Evolutionary conservation across 2,797 vertebrate genomes (phyloP).

Genomic region (Percopsis omiscomaycus): DNA sequence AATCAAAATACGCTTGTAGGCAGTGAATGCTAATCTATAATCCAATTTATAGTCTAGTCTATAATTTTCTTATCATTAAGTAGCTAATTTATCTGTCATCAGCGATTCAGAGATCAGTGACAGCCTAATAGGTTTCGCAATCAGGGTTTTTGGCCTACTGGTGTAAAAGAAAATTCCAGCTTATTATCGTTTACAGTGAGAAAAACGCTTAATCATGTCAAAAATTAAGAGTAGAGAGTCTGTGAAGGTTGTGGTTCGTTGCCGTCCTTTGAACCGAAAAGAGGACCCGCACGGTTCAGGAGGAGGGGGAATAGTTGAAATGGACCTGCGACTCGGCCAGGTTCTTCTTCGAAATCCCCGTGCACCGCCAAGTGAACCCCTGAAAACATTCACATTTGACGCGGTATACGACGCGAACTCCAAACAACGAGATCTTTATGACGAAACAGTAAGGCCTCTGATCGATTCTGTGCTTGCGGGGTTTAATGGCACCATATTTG

Average conservation of each 20-base stretch:
- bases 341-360: constrained; percentile 90
- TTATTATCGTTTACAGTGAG: neutral
- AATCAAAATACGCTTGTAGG: no score
- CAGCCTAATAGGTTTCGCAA: constrained; percentile 26
- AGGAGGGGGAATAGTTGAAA: constrained; percentile 79
- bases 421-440: constrained; percentile 90
- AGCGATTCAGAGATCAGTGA: neutral
- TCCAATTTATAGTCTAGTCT: constrained; percentile 37
- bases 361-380: constrained; percentile 82
- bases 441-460: constrained; percentile 90
- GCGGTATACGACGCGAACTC: constrained; percentile 89
- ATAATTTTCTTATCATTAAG: constrained; percentile 25
- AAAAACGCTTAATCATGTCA: constrained; percentile 68
- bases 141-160: neutral
- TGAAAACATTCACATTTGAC: constrained; percentile 95
- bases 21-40: constrained; percentile 29
- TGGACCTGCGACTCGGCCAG: constrained; percentile 91
- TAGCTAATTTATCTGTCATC: constrained; percentile 14
- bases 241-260: constrained; percentile 93
- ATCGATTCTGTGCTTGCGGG: constrained; percentile 90
- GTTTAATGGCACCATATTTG: constrained; percentile 94
- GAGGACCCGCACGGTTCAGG: constrained; percentile 83
- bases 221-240: constrained; percentile 86
- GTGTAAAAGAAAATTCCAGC: constrained; percentile 6
- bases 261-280: constrained; percentile 87